phyloP scores from a whole-genome alignment of 2,113 vertebrate genomes.

The Suricata suricatta region DNA sequence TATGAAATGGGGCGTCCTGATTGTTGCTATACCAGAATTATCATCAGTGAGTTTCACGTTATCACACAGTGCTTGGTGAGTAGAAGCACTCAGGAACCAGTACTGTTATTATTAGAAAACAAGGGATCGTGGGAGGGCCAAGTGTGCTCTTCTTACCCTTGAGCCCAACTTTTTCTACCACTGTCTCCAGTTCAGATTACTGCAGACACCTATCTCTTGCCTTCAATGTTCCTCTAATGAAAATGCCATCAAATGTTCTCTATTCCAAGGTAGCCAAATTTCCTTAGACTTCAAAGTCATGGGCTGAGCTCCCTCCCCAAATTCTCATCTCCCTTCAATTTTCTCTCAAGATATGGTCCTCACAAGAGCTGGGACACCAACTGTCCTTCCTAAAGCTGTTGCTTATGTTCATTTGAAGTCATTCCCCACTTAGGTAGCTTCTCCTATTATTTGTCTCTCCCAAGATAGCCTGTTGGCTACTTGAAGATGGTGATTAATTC shows the following conservation, averaged over 20 bases:
- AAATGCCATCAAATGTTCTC: not conserved
- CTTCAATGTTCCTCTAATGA: not conserved
- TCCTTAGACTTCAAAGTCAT: not conserved
- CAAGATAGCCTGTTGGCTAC: not conserved
- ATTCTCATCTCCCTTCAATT: not conserved
- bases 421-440: not conserved
- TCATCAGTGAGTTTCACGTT: not conserved
- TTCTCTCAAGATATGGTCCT: not conserved
- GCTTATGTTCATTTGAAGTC: not conserved
- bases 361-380: fast-evolving
- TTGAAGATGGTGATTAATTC: not conserved
- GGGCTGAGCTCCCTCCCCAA: not conserved
- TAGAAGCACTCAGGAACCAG: not conserved
- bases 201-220: not conserved
- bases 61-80: not conserved
- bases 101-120: not conserved
- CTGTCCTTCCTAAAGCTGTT: not conserved
- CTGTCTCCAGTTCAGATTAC: not conserved
- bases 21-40: constrained; percentile 26
- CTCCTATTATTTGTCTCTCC: not conserved
- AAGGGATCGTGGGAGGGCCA: not conserved
- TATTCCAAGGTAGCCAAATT: not conserved
- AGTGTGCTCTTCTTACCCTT: not conserved
- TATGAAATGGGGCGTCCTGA: not conserved
- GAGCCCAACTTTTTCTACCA: not conserved